Percentiles rank a stretch among this genome's conserved stretches.
Evolutionary conservation across 2,888 invertebrate species (phyloP).

Genomic region (Chymomyza fuscimana): DNA sequence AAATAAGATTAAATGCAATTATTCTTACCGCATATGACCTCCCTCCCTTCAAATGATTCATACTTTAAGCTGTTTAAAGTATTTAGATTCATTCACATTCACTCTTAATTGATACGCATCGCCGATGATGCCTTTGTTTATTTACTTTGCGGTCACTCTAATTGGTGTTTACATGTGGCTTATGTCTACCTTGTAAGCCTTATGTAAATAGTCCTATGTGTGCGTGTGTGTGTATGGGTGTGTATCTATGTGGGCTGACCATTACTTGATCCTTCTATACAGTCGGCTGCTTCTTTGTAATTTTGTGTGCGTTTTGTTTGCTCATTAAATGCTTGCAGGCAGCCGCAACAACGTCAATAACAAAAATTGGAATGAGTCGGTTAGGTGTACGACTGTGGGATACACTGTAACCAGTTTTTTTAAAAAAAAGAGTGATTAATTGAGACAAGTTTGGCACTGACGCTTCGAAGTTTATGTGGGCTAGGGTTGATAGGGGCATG

Average conservation of each 20-base stretch:
- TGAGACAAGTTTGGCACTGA: too few relatives aligned
- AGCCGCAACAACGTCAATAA: constrained; percentile 33
- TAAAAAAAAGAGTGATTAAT: too few relatives aligned
- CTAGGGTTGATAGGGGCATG: too few relatives aligned
- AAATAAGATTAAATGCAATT: neutral
- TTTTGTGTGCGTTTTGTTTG: constrained; percentile 73
- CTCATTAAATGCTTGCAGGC: constrained; percentile 69
- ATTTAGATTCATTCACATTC: neutral
- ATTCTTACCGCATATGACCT: neutral
- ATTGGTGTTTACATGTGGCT: constrained; percentile 73
- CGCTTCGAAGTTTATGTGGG: too few relatives aligned
- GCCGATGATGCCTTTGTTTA: constrained; percentile 24
- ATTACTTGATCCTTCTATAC: constrained; percentile 3
- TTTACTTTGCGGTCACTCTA: constrained; percentile 73
- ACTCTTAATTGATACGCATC: constrained; percentile 58
- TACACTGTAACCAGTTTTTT: too few relatives aligned
- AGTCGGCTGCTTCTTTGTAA: constrained; percentile 62
- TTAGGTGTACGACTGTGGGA: too few relatives aligned
- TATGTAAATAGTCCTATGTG: constrained; percentile 56
- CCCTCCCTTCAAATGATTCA: constrained; percentile 24
- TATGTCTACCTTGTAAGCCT: constrained; percentile 50
- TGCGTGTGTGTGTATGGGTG: constrained; percentile 1
- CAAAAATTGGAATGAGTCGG: neutral
- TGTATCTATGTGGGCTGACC: constrained; percentile 13
- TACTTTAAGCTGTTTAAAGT: constrained; percentile 26